phyloP scores from a whole-genome alignment of 2,888 invertebrate species.

The Zygothrica quintamaculata region DNA sequence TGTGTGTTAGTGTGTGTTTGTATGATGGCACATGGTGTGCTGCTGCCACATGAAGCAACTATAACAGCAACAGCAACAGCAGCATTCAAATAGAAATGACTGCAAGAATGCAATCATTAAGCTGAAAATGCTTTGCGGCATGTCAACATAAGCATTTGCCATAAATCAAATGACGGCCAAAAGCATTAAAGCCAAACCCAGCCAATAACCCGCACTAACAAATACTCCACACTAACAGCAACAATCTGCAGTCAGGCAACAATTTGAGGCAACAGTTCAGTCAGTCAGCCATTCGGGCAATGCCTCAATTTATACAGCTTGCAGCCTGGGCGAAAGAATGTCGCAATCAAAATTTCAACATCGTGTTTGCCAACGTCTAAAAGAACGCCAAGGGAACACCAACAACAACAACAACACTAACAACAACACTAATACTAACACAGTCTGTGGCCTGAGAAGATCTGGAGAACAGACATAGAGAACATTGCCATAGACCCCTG shows the following conservation, averaged over 20 bases:
- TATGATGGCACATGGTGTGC: constrained; percentile 33
- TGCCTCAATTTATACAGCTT: constrained; percentile 66
- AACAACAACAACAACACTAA: constrained; percentile 1
- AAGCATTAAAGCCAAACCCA: constrained; percentile 44
- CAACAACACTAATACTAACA: constrained; percentile 7
- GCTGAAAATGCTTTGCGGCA: constrained; percentile 64
- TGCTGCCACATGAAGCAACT: constrained; percentile 44
- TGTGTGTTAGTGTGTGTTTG: constrained; percentile 17
- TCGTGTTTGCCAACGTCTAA: constrained; percentile 56
- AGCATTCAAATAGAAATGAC: constrained; percentile 43
- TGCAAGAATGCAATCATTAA: constrained; percentile 64
- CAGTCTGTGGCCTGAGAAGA: constrained; percentile 33
- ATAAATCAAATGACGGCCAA: constrained; percentile 70
- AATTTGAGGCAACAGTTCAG: neutral
- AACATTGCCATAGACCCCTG: constrained; percentile 25
- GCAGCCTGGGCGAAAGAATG: constrained; percentile 60
- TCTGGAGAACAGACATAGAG: constrained; percentile 22
- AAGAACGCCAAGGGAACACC: constrained; percentile 14
- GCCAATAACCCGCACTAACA: neutral
- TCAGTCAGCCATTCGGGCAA: constrained; percentile 33
- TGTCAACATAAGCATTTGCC: constrained; percentile 74
- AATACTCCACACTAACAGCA: constrained; percentile 8
- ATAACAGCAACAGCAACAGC: no score
- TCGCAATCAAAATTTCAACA: constrained; percentile 79
- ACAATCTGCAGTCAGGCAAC: constrained; percentile 5